Conservation (phyloP, 2,888 invertebrate species). For the Agrilus cyanescens region DNA sequence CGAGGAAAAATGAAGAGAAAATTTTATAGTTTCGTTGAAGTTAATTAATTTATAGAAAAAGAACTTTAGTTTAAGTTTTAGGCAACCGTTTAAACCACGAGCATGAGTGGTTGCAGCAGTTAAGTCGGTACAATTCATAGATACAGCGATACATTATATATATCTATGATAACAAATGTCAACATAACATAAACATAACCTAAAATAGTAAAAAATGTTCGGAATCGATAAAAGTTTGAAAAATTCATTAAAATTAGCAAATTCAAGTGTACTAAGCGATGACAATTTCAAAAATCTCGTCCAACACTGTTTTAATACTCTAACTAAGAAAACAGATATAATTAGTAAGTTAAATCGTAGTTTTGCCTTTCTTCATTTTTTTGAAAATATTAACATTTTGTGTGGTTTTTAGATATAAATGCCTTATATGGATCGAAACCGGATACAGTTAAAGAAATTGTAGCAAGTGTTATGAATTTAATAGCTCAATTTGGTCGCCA, state of each 20-base stretch:
- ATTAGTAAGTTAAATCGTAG: conserved; percentile 19
- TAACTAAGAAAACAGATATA: conserved; percentile 19
- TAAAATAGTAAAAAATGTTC: conserved; percentile 10
- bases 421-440: conserved; percentile 27
- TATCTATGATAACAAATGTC: not conserved
- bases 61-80: no score
- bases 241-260: conserved; percentile 18
- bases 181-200: conserved; percentile 7
- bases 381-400: not conserved
- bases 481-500: conserved; percentile 26
- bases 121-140: no score
- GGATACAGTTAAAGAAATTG: conserved; percentile 28
- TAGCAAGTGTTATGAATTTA: conserved; percentile 25
- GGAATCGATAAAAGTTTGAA: conserved; percentile 18
- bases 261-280: conserved; percentile 20
- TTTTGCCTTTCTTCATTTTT: not conserved
- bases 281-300: conserved; percentile 21
- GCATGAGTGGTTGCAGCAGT: no score
- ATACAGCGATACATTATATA: no score
- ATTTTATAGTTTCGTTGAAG: no score
- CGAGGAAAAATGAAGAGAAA: no score
- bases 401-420: conserved; percentile 21
- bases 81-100: no score
- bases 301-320: conserved; percentile 23
- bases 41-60: no score